phyloP scores from a whole-genome alignment of 2,113 vertebrate species.

The Apodemus speciosus region DNA sequence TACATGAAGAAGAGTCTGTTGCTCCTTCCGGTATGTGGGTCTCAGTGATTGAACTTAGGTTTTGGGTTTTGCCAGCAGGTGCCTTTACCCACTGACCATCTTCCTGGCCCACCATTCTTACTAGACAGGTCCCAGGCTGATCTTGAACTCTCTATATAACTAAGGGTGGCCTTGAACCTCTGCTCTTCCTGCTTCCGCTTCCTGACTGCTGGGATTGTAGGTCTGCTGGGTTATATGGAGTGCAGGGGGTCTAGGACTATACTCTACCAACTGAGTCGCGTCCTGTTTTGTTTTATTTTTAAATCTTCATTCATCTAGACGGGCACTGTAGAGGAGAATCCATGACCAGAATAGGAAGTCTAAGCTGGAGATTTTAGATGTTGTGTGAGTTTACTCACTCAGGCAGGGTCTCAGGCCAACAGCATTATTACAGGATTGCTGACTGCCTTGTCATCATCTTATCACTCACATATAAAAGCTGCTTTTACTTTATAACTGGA shows the following conservation, averaged over 20 bases:
- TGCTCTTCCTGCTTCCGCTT: not conserved
- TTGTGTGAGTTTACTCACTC: not conserved
- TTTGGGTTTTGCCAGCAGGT: not conserved
- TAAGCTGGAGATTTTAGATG: not conserved
- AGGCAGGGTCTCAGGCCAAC: not conserved
- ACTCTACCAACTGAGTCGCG: not conserved
- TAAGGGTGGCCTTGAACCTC: not conserved
- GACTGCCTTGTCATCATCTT: not conserved
- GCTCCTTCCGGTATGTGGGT: not conserved
- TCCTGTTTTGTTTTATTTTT: not conserved
- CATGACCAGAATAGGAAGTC: not conserved
- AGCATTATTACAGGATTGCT: not conserved
- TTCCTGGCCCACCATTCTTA: not conserved
- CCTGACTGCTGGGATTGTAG: not conserved
- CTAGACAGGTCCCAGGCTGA: not conserved
- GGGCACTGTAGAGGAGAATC: not conserved
- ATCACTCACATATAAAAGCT: not conserved
- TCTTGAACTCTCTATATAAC: not conserved
- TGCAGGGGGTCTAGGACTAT: not conserved
- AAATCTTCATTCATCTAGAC: not conserved
- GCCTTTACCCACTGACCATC: not conserved
- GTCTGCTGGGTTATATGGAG: not conserved
- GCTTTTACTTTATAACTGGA: not conserved
- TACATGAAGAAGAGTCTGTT: not conserved
- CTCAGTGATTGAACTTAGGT: not conserved